A percentile compares a stretch with the other conserved stretches of the same genome.
Evolutionary conservation across 2,888 invertebrate species (phyloP).

Genomic region (Bombylius major): DNA sequence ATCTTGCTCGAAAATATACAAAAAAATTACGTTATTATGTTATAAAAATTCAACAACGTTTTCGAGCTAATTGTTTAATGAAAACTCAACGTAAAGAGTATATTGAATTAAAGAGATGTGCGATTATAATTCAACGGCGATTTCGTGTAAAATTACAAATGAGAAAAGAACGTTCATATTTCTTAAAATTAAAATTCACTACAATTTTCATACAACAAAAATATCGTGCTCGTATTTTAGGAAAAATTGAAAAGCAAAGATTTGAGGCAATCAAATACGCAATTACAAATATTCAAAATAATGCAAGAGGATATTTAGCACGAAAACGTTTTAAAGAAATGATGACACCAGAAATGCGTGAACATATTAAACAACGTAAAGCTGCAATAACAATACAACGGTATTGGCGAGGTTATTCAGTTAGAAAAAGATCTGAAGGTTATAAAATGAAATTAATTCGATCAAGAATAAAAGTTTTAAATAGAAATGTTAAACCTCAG

Average conservation of each 20-base stretch:
- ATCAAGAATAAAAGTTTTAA: constrained; percentile 22
- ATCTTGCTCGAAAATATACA: constrained; percentile 23
- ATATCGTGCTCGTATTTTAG: constrained; percentile 26
- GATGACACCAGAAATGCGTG: constrained; percentile 38
- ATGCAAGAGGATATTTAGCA: constrained; percentile 40
- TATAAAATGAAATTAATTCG: constrained; percentile 23
- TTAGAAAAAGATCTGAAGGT: constrained; percentile 24
- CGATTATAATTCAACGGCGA: no score
- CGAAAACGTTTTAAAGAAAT: constrained; percentile 38
- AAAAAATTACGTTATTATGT: constrained; percentile 18
- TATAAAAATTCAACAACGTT: constrained; percentile 33
- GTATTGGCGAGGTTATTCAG: constrained; percentile 42
- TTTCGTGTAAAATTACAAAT: constrained; percentile 6
- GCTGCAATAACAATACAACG: constrained; percentile 55
- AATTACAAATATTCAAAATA: constrained; percentile 31
- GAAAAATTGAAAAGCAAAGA: constrained; percentile 21
- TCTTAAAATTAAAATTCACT: constrained; percentile 13
- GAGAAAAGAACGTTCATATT: constrained; percentile 12
- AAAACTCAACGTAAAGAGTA: no score
- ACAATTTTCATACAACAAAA: constrained; percentile 33
- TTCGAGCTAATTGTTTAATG: constrained; percentile 30
- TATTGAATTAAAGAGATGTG: no score
- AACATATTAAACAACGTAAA: constrained; percentile 34
- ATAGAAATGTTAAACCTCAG: constrained; percentile 17
- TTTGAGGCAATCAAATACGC: constrained; percentile 23